Percentiles rank a stretch among this genome's conserved stretches.
Conservation (phyloP, 2,113 vertebrate genomes). For the Neodontobutis hainanensis region DNA sequence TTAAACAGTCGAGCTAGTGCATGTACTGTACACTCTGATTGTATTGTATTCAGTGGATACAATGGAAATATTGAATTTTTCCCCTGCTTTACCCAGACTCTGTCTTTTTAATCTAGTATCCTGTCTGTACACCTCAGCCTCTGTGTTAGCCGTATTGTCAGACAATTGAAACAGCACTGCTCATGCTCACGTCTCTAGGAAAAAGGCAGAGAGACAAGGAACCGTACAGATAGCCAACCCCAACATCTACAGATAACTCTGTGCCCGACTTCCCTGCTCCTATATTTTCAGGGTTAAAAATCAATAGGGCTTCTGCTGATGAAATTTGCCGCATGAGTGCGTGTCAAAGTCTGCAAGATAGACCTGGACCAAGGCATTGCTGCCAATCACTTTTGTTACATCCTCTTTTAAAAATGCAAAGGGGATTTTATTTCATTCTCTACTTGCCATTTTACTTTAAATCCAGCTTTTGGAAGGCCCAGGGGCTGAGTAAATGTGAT, state of each 20-base stretch:
- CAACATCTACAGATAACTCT: slow-evolving; percentile 57
- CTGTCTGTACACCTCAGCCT: slow-evolving; percentile 50
- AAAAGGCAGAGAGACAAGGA: slow-evolving; percentile 42
- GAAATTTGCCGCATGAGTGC: slow-evolving; percentile 76
- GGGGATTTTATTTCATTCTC: slow-evolving; percentile 74
- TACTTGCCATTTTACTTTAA: slow-evolving; percentile 61
- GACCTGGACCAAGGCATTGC: slow-evolving; percentile 43
- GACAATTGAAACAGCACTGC: slow-evolving; percentile 58
- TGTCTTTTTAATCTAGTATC: slow-evolving; percentile 59
- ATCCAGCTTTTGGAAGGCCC: slow-evolving; percentile 70
- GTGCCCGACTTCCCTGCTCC: slow-evolving; percentile 60
- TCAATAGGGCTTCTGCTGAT: slow-evolving; percentile 73
- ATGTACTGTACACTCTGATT: slow-evolving; percentile 32
- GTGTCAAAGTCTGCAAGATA: slow-evolving; percentile 50
- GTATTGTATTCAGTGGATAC: slow-evolving; percentile 32
- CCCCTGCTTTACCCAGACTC: slow-evolving; percentile 36
- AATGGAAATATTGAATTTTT: slow-evolving; percentile 50
- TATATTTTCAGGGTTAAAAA: slow-evolving; percentile 75
- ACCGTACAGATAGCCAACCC: slow-evolving; percentile 58
- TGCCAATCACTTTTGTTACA: slow-evolving; percentile 64
- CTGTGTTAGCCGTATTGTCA: slow-evolving; percentile 52
- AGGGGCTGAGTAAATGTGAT: slow-evolving; percentile 76
- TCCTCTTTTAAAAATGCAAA: slow-evolving; percentile 74
- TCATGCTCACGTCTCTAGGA: slow-evolving; percentile 52
- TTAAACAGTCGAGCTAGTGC: slow-evolving; percentile 23